Evolutionary conservation across 2,797 vertebrate species (phyloP), one percentile per base, ranked within the genome.

Genomic region (Chromis chromis): DNA sequence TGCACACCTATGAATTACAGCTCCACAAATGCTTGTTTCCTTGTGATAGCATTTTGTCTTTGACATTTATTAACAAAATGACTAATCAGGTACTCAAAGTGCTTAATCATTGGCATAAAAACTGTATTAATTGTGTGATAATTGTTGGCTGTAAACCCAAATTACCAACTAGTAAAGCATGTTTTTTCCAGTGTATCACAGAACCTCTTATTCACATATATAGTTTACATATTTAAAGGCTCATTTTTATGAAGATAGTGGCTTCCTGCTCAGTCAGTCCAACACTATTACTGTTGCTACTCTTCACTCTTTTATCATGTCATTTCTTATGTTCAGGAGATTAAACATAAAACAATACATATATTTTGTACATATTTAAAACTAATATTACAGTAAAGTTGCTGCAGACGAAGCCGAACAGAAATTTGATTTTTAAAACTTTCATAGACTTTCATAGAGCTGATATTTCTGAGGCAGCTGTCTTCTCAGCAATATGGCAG

Each of bases 181-280:
- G 5, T 2, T 1, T 25, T 27, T 5, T 10, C 2, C 66, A 52
- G 48, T 42, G 17, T 22, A n/a, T n/a, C n/a, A n/a, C n/a, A n/a
- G n/a, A n/a, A n/a, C n/a, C n/a, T n/a, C n/a, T n/a, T n/a, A n/a
- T n/a, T n/a, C n/a, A n/a, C n/a, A n/a, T n/a, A n/a, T n/a, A n/a
- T n/a, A n/a, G n/a, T 72, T 68, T 72, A 64, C 19, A 31, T 39
- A 67, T 54, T 25, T 40, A 42, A 60, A 65, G 27, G 13, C 19
- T 44, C 3, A 54, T 66, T 58, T 66, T 56, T 19, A 31, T 31
- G 25, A 65, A 65, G 55, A 0, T 16, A 62, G 10, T 1, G 4
- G 13, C 60, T 48, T 62, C n/a, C 27, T 31, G 31, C 31, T 46
- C 36, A 16, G 0, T 42, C 39, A 67, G 21, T 25, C 48, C 33